Evolutionary conservation across 2,797 vertebrate genomes (phyloP), one percentile per base, ranked within the genome.

Genomic region (Enteromius anoplus): DNA sequence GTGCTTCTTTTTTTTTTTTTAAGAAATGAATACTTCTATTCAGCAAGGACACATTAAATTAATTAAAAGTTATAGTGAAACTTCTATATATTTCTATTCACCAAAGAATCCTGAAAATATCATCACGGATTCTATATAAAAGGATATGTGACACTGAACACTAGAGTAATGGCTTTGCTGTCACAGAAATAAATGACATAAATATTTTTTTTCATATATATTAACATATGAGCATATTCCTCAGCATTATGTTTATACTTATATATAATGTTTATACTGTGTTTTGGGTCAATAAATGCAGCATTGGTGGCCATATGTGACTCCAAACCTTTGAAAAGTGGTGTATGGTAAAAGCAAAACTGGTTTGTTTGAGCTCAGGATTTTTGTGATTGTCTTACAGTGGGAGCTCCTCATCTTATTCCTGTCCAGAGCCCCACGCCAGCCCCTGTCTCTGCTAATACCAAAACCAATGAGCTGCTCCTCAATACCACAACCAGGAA

Each of bases 311-410:
- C 7, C 26, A 64, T 64, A 17, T 3, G 2, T 17, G 14, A 58
- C 32, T 58, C 21, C 19, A 15, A 23, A 58, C 6, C 4, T 75
- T 55, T 73, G 1, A 73, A 53, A 6, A 34, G n/a, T 23, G 14
- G 11, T 58, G 3, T 58, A 37, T 58, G 23, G 21, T 17, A 40
- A 75, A 75, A 40, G 6, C 34, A 58, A 40, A 40, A 77, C 23
- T 62, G 34, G 2, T 75, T 55, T 23, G n/a, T 69, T 3, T 42
- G 26, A 40, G 12, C 58, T 58, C 86, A 70, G 73, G 69, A 6
- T 78, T 8, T 87, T 72, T 88, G 78, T 65, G 40, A 85, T 75
- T 87, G 17, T 80, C 19, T 89, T 86, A 64, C 88, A 96, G 95
- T 95, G 89, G 91, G 91, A 62, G 87, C 87, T 84, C 84, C 83